Base-by-base conservation (phyloP, 2,797 vertebrate genomes). In the Micromesistius poutassou region DNA sequence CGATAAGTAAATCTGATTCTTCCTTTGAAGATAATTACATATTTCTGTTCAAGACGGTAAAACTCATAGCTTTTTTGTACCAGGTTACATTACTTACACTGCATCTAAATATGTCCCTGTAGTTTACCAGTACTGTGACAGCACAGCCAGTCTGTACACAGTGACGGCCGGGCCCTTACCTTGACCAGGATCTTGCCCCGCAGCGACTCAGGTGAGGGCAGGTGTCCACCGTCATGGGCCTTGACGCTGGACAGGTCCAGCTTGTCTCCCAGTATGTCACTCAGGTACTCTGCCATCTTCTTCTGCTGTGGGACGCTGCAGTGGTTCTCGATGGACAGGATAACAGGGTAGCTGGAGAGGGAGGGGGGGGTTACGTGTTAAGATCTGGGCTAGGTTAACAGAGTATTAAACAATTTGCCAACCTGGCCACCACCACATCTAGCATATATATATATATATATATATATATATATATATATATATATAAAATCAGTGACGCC, bases 241-340 rank as follows among this genome's bases (percentile, higher is more conserved):
- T 88, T 91, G 84, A 98, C 91, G 8, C 89, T 91, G 0, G 96
- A 96, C 78, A 98, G 84, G 81, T 99, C 95, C 90, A 99, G 91
- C 86, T 98, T 98, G 85, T 98, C 97, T 7, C 96, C 96, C 3
- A 99, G 90, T 80, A 99, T 94, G 87, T 96, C 96, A 0, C 72
- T 92, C 68, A 99, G 93, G 74, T 96, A 98, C 89, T 96, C 96
- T 25, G 98, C 98, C 98, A 99, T 99, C 91, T 98, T 98, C 91
- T 98, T 99, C 86, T 99, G 98, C 91, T 99, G 98, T 35, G 93
- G 35, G 0, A 99, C 96, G 0, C 97, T 99, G 90, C 98, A 99
- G 89, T 99, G 98, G 90, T 99, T 99, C 94, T 99, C 98, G 3
- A 99, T 95, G 25, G 98, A 99, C 85, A 99, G 90, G 89, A 99